These are phyloP conservation scores for Coregonus clupeaformis DNA, from an alignment of 2,113 vertebrate species.

Conservation along the genomic window DNA sequence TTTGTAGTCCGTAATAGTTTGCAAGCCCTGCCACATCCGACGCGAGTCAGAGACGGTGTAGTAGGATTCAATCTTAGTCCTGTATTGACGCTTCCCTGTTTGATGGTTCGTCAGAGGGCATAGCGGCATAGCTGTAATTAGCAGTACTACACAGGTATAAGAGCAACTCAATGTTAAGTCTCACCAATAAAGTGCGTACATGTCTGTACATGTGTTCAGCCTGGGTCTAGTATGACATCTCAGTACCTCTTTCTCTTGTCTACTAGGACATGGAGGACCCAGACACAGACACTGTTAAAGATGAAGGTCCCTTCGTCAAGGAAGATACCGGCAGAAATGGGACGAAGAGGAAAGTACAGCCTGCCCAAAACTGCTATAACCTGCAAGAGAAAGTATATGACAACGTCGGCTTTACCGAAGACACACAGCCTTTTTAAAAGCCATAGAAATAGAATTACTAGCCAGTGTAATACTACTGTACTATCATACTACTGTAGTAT, in stretches of 20 bases:
- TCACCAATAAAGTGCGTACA: background rate
- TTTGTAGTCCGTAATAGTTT: too few relatives aligned
- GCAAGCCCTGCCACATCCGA: too few relatives aligned
- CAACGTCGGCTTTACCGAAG: slow-evolving; percentile 48
- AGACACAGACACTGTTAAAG: slow-evolving; percentile 35
- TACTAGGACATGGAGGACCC: slow-evolving; percentile 38
- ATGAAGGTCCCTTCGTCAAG: slow-evolving; percentile 30
- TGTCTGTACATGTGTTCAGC: background rate
- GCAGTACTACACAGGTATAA: background rate
- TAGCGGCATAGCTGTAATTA: background rate
- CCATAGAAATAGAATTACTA: background rate
- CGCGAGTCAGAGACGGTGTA: too few relatives aligned
- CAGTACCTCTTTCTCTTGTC: slow-evolving; percentile 14
- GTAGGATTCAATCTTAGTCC: too few relatives aligned
- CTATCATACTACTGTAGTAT: too few relatives aligned
- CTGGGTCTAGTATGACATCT: background rate
- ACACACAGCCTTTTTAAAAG: slow-evolving; percentile 58
- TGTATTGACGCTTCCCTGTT: too few relatives aligned
- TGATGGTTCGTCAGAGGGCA: too few relatives aligned
- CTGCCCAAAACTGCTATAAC: slow-evolving; percentile 45
- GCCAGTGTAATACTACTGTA: too few relatives aligned
- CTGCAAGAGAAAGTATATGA: slow-evolving; percentile 63
- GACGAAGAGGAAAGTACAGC: slow-evolving; percentile 41
- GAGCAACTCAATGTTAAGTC: background rate
- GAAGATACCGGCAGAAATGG: slow-evolving; percentile 44